Percentiles rank a stretch among this genome's conserved stretches.
Evolutionary conservation across 2,113 vertebrate genomes (phyloP).

Genomic region (Mobula hypostoma): DNA sequence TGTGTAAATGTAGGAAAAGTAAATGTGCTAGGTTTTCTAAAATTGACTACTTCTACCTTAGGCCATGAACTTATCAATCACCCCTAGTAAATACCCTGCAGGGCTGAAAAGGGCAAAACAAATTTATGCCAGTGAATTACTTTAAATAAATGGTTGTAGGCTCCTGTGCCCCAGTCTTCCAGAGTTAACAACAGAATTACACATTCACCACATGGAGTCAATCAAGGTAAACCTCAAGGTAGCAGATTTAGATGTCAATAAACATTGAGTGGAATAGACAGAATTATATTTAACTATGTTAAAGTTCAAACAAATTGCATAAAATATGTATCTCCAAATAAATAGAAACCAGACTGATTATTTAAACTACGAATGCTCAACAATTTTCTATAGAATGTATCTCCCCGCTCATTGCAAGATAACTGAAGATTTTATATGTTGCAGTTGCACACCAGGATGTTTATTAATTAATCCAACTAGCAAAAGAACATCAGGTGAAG

Average conservation of each 20-base stretch:
- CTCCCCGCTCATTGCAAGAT: neutral
- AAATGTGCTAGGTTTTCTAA: too few species aligned
- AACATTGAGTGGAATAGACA: neutral
- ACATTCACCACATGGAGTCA: neutral
- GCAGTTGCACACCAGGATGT: neutral
- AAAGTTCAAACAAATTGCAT: neutral
- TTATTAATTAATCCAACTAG: neutral
- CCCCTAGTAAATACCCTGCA: neutral
- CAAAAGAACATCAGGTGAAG: neutral
- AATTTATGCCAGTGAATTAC: neutral
- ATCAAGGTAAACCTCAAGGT: neutral
- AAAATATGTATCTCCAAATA: neutral
- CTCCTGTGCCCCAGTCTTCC: neutral
- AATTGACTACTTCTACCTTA: too few species aligned
- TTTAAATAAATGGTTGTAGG: neutral
- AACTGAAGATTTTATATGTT: neutral
- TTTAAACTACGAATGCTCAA: neutral
- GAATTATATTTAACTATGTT: neutral
- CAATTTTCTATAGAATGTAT: neutral
- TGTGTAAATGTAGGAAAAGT: too few species aligned
- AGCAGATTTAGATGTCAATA: neutral
- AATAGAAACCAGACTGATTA: neutral
- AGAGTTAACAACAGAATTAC: neutral
- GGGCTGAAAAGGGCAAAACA: neutral
- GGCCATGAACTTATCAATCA: too few species aligned